Evolutionary conservation across 2,888 invertebrate genomes (phyloP).

Genomic region (Apeira syringaria): DNA sequence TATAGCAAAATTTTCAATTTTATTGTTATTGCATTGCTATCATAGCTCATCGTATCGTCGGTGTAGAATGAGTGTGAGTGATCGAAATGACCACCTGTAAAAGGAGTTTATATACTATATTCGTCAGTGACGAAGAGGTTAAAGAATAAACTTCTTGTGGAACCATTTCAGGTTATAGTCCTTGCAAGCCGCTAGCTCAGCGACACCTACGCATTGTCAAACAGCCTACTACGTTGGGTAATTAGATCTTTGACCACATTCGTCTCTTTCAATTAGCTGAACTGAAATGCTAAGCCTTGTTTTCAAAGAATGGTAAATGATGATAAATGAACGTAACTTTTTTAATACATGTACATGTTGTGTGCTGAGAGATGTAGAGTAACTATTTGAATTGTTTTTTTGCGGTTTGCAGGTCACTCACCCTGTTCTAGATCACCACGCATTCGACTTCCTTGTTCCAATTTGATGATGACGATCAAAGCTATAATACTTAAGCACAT

Average conservation of each 20-base stretch:
- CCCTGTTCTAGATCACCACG: slow-evolving; percentile 19
- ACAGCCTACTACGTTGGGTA: slow-evolving; percentile 20
- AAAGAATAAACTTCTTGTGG: slow-evolving; percentile 18
- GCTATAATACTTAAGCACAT: not conserved
- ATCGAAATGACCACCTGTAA: not conserved
- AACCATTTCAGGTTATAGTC: slow-evolving; percentile 22
- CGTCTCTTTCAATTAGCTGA: slow-evolving; percentile 25
- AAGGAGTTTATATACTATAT: not conserved
- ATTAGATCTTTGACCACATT: slow-evolving; percentile 25
- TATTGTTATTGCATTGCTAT: not conserved
- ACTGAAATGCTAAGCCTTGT: slow-evolving; percentile 25
- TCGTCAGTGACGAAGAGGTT: slow-evolving; percentile 9
- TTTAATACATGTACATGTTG: slow-evolving; percentile 15
- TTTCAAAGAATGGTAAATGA: slow-evolving; percentile 23
- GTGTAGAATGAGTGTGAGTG: not conserved
- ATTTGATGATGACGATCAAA: slow-evolving; percentile 9
- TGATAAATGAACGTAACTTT: slow-evolving; percentile 25
- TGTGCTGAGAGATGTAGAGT: slow-evolving; percentile 21
- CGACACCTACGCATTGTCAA: slow-evolving; percentile 20
- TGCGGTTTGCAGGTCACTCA: slow-evolving; percentile 23
- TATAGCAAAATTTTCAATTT: not conserved
- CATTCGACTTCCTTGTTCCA: slow-evolving; percentile 13
- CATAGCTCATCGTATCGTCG: not conserved
- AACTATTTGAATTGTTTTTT: slow-evolving; percentile 23
- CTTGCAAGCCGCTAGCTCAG: slow-evolving; percentile 18